Evolutionary conservation across 2,113 vertebrate species (phyloP), one percentile per base, ranked within the genome.

Genomic region (Callocephalon fimbriatum): DNA sequence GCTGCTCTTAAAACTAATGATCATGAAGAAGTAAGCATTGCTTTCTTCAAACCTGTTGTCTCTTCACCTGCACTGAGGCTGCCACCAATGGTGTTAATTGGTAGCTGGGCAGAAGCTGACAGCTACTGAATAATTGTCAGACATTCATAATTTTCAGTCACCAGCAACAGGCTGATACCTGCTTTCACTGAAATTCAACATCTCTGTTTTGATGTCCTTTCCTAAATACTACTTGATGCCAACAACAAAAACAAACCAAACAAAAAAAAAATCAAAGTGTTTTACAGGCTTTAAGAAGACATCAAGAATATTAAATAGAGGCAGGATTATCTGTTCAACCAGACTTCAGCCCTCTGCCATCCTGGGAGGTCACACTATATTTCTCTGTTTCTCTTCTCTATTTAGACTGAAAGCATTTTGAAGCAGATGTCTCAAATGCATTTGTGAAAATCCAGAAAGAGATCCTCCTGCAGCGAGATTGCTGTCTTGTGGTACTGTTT

Each of bases 391-490:
- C 61, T 59, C 44, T 59, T 62, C 51, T 44, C 58, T 65, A 23
- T 47, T 67, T 59, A 76, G 48, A 73, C 54, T 83, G 67, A 83
- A 93, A 92, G 62, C 40, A 65, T 86, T 97, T 78, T 85, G 77
- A 93, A 94, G 74, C 44, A 92, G 66, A 90, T 62, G 80, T 17
- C 50, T 93, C 40, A 95, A 95, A 83, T 32, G 42, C 37, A 88
- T 86, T 83, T 90, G 11, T 31, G 51, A 79, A 88, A 85, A 95
- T 44, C 0, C 45, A 86, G 66, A 82, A 90, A 86, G 66, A 48
- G 93, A 79, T 88, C 31, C 32, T 90, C 85, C 62, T 80, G 67
- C 78, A 77, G 75, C 0, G 7, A 90, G 58, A 80, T 29, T 90
- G 92, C 58, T 86, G 67, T 62, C 78, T 80, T 50, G 48, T 32